Evolutionary conservation across 2,797 vertebrate genomes (phyloP), one percentile per base, ranked within the genome.

Genomic region (Lateolabrax maculatus): DNA sequence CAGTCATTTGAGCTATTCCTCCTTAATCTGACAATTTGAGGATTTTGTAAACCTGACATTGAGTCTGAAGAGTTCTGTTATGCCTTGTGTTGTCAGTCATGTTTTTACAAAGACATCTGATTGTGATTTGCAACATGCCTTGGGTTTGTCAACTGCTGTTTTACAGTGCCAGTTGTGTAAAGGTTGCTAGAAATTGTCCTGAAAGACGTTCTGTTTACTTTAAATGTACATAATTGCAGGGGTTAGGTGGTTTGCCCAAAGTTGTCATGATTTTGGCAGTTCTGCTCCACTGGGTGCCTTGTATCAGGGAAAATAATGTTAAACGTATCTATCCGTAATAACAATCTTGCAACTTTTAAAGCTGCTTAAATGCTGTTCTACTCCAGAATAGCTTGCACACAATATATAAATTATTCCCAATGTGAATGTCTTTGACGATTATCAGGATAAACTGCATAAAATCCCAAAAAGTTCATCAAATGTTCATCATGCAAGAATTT

Each of bases 211-310:
- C 4, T 23, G 77, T 82, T 84, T 81, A 75, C 71, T 71, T 79
- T 37, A 83, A 83, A 80, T 23, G 57, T n/a, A 66, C 27, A 61
- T 16, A 63, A 34, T 27, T 4, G n/a, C 63, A 65, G 7, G 16
- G 1, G 9, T 53, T 44, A 9, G 9, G 53, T n/a, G 3, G 9
- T 18, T 58, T 29, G 36, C 8, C 61, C 9, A 46, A 15, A 8
- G 23, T 18, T 43, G 27, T 52, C 25, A 29, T 39, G 5, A 27
- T 51, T 55, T 67, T 41, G 29, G 52, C 29, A 31, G 18, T 49
- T 71, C 49, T 62, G 18, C 37, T 81, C 12, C 34, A 25, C 1
- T 29, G 13, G 4, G 55, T 86, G 79, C 75, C 80, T 87, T 81
- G 37, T 44, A 27, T 74, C 48, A 64, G 72, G 41, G 70, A 67